These are phyloP conservation scores for Phoenoteleia sp. DNA, from an alignment of 2,888 invertebrate genomes.

Conservation along the genomic window DNA sequence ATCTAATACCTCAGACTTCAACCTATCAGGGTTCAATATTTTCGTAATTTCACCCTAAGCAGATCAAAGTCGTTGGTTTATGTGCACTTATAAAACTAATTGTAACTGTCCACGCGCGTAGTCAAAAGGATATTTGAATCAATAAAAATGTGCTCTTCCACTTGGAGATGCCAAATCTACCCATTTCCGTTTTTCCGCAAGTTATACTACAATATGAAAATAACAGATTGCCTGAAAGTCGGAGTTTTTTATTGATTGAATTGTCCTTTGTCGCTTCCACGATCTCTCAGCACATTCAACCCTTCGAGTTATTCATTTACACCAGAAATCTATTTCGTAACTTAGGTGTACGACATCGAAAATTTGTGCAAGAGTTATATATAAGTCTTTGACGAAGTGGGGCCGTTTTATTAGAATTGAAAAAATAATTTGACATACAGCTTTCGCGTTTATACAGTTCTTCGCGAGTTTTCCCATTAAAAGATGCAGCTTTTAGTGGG, in stretches of 20 bases:
- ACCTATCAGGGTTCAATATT: too few species aligned
- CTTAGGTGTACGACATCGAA: conserved; percentile 25
- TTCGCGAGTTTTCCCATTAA: not conserved
- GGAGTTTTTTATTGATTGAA: conserved; percentile 29
- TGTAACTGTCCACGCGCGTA: not conserved
- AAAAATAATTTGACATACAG: conserved; percentile 52
- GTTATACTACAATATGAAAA: conserved; percentile 15
- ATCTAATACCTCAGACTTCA: too few species aligned
- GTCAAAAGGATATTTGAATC: conserved; percentile 24
- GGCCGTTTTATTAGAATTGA: conserved; percentile 25
- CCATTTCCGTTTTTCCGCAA: too few species aligned
- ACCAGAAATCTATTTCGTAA: not conserved
- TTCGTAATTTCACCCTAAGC: too few species aligned
- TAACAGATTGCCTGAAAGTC: conserved; percentile 6
- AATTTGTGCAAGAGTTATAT: conserved; percentile 49
- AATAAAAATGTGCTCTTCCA: conserved; percentile 6
- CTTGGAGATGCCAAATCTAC: too few species aligned
- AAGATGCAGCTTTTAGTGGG: not conserved
- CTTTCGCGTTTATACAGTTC: not conserved
- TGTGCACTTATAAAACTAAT: conserved; percentile 41
- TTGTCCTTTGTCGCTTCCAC: conserved; percentile 14
- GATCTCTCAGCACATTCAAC: not conserved
- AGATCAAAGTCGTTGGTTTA: too few species aligned
- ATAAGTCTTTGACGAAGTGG: conserved; percentile 47
- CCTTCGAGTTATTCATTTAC: not conserved